Evolutionary conservation across 2,888 invertebrate species (phyloP), one percentile per base, ranked within the genome.

Genomic region (Eristalinus sepulchralis): DNA sequence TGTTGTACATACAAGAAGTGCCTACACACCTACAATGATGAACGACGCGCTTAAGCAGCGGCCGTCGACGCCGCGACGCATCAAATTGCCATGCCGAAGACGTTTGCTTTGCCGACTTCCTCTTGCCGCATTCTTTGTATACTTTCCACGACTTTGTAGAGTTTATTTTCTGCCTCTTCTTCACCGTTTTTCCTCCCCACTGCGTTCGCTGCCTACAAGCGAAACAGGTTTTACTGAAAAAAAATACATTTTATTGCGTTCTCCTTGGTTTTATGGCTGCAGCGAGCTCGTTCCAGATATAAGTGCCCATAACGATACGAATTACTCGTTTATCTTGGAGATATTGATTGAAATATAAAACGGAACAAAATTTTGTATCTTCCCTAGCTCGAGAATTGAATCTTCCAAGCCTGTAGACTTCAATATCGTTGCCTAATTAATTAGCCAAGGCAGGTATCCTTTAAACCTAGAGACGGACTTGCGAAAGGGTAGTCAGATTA

Each of bases 91-190:
- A 76, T 72, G 71, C 22, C 22, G 71, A 81, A 81, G 67, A 68
- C 67, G 68, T 60, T 75, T 79, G 55, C 59, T 84, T 79, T 77
- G 84, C 47, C 86, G 75, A 83, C 78, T 75, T 86, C 75, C 86
- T 71, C 75, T 86, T 47, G 47, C 47, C 70, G 83, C 75, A 72
- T 85, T 67, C 72, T 81, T 71, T 85, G 81, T 85, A 78, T 76
- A 83, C 75, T 82, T 83, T 86, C 86, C 78, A 86, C 83, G 78
- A 55, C 63, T 82, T 82, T 86, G 86, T 79, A 83, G 83, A 86
- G 86, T 55, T 71, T 71, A 63, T 11, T 66, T 83, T 68, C 27
- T 75, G 59, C 31, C 63, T 82, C 9, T 47, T 47, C 47, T 2
- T 47, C 8, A 1, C 17, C 47, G 17, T 47, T 8, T 47, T 17